A percentile compares a stretch with the other conserved stretches of the same genome.
Conservation (phyloP, 2,888 invertebrate genomes). For the Ornithoptera alexandrae region DNA sequence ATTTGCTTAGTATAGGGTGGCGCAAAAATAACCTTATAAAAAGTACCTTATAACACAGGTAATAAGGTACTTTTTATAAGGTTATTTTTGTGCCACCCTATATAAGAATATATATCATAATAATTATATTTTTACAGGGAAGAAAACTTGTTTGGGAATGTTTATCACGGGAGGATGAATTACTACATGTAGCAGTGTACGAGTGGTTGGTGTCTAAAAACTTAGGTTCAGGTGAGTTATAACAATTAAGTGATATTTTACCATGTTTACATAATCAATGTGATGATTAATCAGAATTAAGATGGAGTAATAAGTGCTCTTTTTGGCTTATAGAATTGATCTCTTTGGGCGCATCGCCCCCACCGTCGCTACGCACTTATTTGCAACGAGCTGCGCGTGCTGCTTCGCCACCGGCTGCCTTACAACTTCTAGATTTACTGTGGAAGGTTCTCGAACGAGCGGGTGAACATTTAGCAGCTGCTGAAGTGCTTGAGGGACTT, state of each 20-base stretch:
- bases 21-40: no score
- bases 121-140: conserved; percentile 47
- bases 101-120: not conserved
- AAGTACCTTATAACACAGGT: no score
- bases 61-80: no score
- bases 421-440: conserved; percentile 87
- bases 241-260: not conserved
- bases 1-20: not conserved
- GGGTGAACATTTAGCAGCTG: conserved; percentile 94
- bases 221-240: conserved; percentile 76
- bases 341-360: conserved; percentile 82
- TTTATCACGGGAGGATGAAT: conserved; percentile 87
- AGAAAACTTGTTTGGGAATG: conserved; percentile 83
- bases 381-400: conserved; percentile 80
- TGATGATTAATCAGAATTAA: no score
- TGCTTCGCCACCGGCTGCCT: conserved; percentile 80
- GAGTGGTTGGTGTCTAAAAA: conserved; percentile 93
- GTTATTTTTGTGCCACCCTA: no score
- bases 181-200: conserved; percentile 94
- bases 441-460: conserved; percentile 98
- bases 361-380: conserved; percentile 88
- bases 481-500: conserved; percentile 92
- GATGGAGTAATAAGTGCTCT: no score
- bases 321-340: conserved; percentile 76
- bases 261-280: no score